Base-by-base conservation (phyloP, 2,888 invertebrate genomes). In the Escarpia spicata region DNA sequence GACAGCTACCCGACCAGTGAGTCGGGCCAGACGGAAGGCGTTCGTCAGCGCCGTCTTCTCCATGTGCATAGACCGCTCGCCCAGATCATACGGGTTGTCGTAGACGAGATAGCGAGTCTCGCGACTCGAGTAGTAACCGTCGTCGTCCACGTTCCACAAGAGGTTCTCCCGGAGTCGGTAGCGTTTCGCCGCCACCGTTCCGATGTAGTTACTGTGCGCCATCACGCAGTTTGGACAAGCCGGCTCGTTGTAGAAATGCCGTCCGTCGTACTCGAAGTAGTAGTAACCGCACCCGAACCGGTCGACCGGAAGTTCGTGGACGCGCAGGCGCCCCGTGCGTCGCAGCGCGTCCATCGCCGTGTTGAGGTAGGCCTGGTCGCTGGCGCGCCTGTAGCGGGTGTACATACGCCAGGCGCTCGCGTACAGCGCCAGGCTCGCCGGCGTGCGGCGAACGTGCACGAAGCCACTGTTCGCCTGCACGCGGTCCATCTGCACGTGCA, bases 131-230 rank as follows among this genome's bases (percentile, higher is more conserved):
- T 94, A 94, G 92, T 94, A 94, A 12, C 92, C 92, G 26, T 92
- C 91, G 0, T 52, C 45, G 92, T 94, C 94, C 1, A 93, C 60
- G 12, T 90, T 15, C 94, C 94, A 94, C 91, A 94, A 45, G 9
- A 93, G 93, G 91, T 94, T 93, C 92, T 94, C 94, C 91, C 93
- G 92, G n/a, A 94, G 93, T 26, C 94, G 90, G 92, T 94, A 94
- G 12, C 92, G 91, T 90, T 94, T 94, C 6, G 93, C 94, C 15
- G 93, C 92, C 10, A 43, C 91, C 12, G 92, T 93, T n/a, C 93
- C 94, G 10, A 94, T 91, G 92, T 94, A 94, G 92, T 94, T 94
- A 92, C 94, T 94, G 92, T 94, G 94, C 43, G 92, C 93, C 92
- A 94, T 93, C 31, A 94, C 93, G 89, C 94, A 94, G 19, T 93